Base-by-base conservation (phyloP, 2,888 invertebrate genomes). In the Synanthedon myopaeformis region DNA sequence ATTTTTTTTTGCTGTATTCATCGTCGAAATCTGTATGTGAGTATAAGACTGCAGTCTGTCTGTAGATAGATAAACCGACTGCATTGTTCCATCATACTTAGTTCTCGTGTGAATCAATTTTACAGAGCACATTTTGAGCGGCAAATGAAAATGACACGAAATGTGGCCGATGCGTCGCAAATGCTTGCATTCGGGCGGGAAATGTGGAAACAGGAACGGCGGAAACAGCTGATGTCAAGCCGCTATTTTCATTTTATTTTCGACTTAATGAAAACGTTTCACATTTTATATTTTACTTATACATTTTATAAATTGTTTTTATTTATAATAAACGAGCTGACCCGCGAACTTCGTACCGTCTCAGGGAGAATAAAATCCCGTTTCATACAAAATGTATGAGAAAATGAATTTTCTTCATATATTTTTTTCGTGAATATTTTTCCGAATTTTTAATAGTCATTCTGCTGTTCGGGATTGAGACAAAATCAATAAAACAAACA, bases 31-130 rank as follows among this genome's bases (percentile, higher is more conserved):
- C 10, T 35, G 4, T 23, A 28, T 28, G 28, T 35, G 8, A 10
- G 35, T 35, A 35, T 35, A 35, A 35, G 10, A 35, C 28, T 35
- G 8, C 3, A 35, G 35, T 35, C 35, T 10, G 35, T 8, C 8
- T 35, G 35, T 35, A 35, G 35, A 35, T 10, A 35, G 8, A 35
- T 74, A 73, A 77, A 76, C 73, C 70, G 73, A 72, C 74, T 64
- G 73, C 76, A 78, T 71, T 70, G 74, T 71, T 72, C 78, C 76
- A 79, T 79, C 70, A 76, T 67, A 73, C 71, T 76, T 11, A 23
- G 8, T 8, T n/a, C 35, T 64, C 59, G 62, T 66, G 63, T 64
- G 72, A 76, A 76, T 77, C 75, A 74, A 72, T 74, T 76, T 70
- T 35, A 35, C 67, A 64, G 66, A 62, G 55, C 55, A 52, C 48